phyloP scores from a whole-genome alignment of 2,888 invertebrate species.

The Portevinia maculata region DNA sequence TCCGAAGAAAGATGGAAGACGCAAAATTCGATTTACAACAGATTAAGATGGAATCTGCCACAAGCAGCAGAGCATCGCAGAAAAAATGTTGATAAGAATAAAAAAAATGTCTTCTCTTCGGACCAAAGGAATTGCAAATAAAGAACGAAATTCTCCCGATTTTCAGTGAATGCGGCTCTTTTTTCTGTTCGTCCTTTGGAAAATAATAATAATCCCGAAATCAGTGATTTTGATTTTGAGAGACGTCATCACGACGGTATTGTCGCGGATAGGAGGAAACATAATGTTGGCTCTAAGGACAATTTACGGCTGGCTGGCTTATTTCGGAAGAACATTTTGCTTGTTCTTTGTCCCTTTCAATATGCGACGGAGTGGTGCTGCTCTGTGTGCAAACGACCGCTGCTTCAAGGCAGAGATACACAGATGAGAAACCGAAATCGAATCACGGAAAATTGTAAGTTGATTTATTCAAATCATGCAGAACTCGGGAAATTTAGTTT shows the following conservation, averaged over 20 bases:
- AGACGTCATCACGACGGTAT: slow-evolving; percentile 70
- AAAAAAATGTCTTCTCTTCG: slow-evolving; percentile 34
- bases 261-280: slow-evolving; percentile 45
- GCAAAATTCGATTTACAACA: slow-evolving; percentile 73
- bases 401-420: slow-evolving; percentile 38
- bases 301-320: slow-evolving; percentile 50
- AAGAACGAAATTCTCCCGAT: slow-evolving; percentile 43
- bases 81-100: slow-evolving; percentile 65
- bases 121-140: slow-evolving; percentile 58
- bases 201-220: slow-evolving; percentile 74
- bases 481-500: slow-evolving; percentile 73
- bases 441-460: slow-evolving; percentile 75
- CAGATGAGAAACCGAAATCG: slow-evolving; percentile 74
- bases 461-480: slow-evolving; percentile 76
- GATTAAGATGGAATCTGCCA: slow-evolving; percentile 74
- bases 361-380: not conserved
- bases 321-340: slow-evolving; percentile 42
- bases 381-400: slow-evolving; percentile 23
- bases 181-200: slow-evolving; percentile 55
- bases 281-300: slow-evolving; percentile 53
- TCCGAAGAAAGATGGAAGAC: slow-evolving; percentile 31
- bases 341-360: slow-evolving; percentile 16
- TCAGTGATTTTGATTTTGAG: slow-evolving; percentile 74
- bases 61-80: slow-evolving; percentile 59
- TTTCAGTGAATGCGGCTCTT: slow-evolving; percentile 1